phyloP scores from a whole-genome alignment of 2,797 vertebrate species.

The Propithecus deckenii region DNA sequence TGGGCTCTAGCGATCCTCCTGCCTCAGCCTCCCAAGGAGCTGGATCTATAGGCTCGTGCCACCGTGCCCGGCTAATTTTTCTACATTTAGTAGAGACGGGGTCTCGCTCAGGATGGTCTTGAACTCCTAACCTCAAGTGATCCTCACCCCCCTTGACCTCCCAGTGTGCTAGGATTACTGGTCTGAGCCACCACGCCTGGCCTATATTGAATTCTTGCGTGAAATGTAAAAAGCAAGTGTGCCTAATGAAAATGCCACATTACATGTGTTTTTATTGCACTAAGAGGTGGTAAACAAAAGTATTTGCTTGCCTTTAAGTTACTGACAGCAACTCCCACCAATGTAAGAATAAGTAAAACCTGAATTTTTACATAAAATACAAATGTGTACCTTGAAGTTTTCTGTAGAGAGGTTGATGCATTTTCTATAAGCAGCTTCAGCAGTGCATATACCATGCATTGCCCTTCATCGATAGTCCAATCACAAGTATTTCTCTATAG shows the following conservation, averaged over 20 bases:
- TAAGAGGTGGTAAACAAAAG: neutral
- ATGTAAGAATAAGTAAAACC: neutral
- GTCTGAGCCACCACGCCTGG: neutral
- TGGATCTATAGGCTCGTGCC: neutral
- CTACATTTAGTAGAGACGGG: neutral
- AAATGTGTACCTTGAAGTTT: neutral
- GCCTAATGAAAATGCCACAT: neutral
- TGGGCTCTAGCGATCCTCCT: neutral
- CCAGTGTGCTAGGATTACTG: neutral
- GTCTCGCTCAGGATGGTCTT: neutral
- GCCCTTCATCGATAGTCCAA: neutral
- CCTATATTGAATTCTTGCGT: neutral
- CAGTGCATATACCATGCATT: neutral
- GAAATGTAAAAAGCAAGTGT: neutral
- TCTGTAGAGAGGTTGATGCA: neutral
- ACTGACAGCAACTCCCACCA: neutral
- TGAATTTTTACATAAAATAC: neutral
- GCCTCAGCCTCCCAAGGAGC: neutral
- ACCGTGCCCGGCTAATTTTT: neutral
- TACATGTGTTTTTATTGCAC: neutral
- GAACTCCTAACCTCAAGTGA: neutral
- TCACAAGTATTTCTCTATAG: neutral
- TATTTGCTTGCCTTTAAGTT: neutral
- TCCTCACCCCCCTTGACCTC: neutral
- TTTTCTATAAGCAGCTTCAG: neutral